Conservation (phyloP, 2,888 invertebrate genomes). For the Aporophyla lueneburgensis region DNA sequence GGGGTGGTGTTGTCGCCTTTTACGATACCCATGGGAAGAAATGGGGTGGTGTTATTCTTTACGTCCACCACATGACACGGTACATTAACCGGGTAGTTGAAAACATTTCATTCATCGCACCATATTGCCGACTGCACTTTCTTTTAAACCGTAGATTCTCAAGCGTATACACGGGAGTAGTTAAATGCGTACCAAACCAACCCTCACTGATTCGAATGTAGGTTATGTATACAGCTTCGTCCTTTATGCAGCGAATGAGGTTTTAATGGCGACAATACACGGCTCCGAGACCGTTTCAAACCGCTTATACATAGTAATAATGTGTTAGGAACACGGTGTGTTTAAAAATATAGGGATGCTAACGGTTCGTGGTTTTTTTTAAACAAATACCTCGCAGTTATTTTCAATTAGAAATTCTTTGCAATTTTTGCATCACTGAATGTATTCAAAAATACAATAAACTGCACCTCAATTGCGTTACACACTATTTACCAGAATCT, state of each 20-base stretch:
- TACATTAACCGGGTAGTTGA: too few relatives aligned
- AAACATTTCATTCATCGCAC: not conserved
- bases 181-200: constrained; percentile 27
- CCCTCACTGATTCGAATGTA: constrained; percentile 23
- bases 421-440: too few relatives aligned
- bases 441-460: not conserved
- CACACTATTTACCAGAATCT: too few relatives aligned
- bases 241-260: constrained; percentile 51
- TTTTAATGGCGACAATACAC: constrained; percentile 57
- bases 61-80: too few relatives aligned
- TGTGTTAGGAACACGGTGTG: constrained; percentile 5
- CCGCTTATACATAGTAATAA: constrained; percentile 30
- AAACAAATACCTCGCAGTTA: not conserved
- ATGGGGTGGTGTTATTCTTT: too few relatives aligned
- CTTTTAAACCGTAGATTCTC: not conserved
- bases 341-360: not conserved
- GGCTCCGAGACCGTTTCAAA: constrained; percentile 24
- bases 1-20: too few relatives aligned
- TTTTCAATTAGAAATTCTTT: not conserved
- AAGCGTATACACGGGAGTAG: constrained; percentile 16
- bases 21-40: too few relatives aligned
- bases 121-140: not conserved
- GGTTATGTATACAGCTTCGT: constrained; percentile 42
- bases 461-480: too few relatives aligned
- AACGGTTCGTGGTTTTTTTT: not conserved